phyloP scores from a whole-genome alignment of 2,113 vertebrate genomes.

The Macroglossus sobrinus region DNA sequence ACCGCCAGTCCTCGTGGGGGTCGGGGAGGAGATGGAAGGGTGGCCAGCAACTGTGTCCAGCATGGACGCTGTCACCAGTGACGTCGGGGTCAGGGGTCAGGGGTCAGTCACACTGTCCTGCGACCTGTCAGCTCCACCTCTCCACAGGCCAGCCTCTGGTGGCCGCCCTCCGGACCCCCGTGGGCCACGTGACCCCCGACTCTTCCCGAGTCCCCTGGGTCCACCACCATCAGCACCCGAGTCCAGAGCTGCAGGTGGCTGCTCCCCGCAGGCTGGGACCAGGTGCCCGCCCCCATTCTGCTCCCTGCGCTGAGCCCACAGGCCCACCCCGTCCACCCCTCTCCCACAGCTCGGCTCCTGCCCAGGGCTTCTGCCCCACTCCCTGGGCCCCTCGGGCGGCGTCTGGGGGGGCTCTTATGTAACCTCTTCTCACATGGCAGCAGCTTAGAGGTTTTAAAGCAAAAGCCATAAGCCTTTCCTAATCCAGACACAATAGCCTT shows the following conservation, averaged over 20 bases:
- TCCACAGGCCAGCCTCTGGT: neutral
- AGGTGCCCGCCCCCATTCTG: neutral
- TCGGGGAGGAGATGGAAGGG: neutral
- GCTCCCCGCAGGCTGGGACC: neutral
- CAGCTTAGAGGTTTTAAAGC: neutral
- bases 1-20: neutral
- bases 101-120: neutral
- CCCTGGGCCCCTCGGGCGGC: neutral
- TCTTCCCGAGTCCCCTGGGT: neutral
- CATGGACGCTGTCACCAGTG: neutral
- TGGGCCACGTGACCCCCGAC: neutral
- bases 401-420: neutral
- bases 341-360: neutral
- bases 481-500: neutral
- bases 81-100: neutral
- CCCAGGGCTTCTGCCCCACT: neutral
- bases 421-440: neutral
- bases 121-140: neutral
- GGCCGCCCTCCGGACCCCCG: neutral
- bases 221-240: neutral
- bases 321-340: neutral
- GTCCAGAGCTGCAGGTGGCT: neutral
- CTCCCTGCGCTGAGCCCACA: neutral
- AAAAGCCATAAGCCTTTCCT: neutral
- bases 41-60: neutral